Base-by-base conservation (phyloP, 2,797 vertebrate species). In the Anguilla marmorata region DNA sequence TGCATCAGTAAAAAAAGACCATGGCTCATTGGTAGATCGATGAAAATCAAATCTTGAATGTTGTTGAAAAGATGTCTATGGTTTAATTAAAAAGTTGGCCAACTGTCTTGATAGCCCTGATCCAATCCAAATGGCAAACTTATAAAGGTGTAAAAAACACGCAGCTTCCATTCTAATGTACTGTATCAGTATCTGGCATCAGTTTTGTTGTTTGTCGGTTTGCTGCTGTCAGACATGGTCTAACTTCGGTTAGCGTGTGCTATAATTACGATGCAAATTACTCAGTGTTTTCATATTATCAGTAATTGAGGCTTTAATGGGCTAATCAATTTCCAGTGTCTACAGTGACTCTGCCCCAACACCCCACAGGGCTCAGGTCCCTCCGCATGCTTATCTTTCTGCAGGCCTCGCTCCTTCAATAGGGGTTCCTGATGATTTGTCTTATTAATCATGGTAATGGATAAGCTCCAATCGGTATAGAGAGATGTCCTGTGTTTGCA, bases 371-470 rank as follows among this genome's bases (percentile, higher is more conserved):
- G 5, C 3, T 90, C 87, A 72, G 72, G 50, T 27, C 12, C 50
- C 27, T 84, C 88, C 72, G 5, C 88, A 45, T 41, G 7, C 2
- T 91, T 91, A 91, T 92, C 90, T 92, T 89, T 88, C 86, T 90
- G 87, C 85, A 86, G 89, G 91, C 89, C 87, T 85, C 63, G 93
- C 92, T 92, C 90, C 84, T 91, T 90, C 92, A 89, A 90, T 92
- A 88, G 89, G 84, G 88, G 87, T 93, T 45, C 90, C 12, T 54
- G 88, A 91, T 86, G 88, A 90, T 86, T 58, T 84, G 85, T 91
- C 93, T 92, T 94, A 94, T 95, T 96, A 96, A 91, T 91, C 92
- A 93, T 95, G 94, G 93, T 96, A 96, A 96, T 96, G 95, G 94
- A 87, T 91, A 83, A 94, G 93, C 93, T 94, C 92, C 90, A 93